phyloP scores from a whole-genome alignment of 92 coral and sea anemone species.

The Virgularia gustaviana region DNA sequence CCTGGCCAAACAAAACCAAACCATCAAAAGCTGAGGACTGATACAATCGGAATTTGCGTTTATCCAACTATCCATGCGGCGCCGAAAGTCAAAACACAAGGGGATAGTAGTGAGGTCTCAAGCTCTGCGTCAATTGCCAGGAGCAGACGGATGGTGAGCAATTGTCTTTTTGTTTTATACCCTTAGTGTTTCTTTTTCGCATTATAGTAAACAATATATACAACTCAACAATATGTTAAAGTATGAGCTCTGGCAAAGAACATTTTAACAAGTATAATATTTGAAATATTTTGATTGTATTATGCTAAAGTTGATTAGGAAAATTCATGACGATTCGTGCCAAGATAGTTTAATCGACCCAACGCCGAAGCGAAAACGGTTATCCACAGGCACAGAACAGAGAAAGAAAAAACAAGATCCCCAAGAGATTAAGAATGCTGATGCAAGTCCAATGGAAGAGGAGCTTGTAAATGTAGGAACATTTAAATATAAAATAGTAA shows the following conservation, averaged over 20 bases:
- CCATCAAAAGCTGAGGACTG: constrained; percentile 1
- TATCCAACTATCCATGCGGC: constrained; percentile 6
- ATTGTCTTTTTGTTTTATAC: background rate
- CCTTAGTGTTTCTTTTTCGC: background rate
- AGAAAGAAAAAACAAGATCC: background rate
- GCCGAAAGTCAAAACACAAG: background rate
- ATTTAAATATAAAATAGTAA: too few species aligned
- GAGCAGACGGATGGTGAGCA: constrained; percentile 12
- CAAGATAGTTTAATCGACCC: background rate
- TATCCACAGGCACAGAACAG: background rate
- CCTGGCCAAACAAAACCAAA: too few species aligned
- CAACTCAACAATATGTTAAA: background rate
- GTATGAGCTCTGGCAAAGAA: background rate
- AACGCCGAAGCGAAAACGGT: constrained; percentile 4
- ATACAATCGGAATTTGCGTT: constrained; percentile 2
- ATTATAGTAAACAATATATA: background rate
- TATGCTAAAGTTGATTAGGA: constrained; percentile 3
- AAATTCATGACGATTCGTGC: background rate
- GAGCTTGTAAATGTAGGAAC: background rate
- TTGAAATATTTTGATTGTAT: background rate
- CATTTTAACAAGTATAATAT: too few species aligned
- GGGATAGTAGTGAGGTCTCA: background rate
- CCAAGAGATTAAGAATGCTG: constrained; percentile 4
- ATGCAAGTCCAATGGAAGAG: constrained; percentile 2
- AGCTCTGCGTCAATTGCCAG: too few species aligned